phyloP scores from a whole-genome alignment of 1,140 invertebrate genomes.

The Ostrea denselamellosa region DNA sequence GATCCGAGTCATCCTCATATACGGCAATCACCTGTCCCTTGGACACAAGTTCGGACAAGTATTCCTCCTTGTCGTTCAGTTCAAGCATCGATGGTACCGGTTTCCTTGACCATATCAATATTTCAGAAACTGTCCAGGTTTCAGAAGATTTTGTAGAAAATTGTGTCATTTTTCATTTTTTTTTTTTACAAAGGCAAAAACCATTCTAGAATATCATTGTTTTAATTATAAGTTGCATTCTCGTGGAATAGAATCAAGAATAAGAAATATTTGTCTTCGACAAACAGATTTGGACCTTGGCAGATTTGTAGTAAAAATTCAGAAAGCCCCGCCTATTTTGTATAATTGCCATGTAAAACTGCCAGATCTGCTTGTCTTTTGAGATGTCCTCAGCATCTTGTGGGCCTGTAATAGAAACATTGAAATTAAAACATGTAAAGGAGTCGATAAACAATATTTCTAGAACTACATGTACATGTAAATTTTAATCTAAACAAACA shows the following conservation, averaged over 20 bases:
- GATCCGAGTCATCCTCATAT: too few relatives aligned
- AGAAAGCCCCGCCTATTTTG: slow-evolving; percentile 40
- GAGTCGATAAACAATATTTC: too few relatives aligned
- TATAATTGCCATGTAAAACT: slow-evolving; percentile 37
- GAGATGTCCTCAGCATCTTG: slow-evolving; percentile 49
- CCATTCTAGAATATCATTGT: not conserved
- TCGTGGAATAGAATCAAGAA: not conserved
- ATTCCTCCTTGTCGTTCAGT: not conserved
- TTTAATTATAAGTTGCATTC: not conserved
- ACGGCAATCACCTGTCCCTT: not conserved
- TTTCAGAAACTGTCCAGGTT: not conserved
- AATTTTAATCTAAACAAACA: too few relatives aligned
- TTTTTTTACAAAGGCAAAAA: not conserved
- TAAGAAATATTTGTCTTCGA: not conserved
- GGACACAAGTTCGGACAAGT: not conserved
- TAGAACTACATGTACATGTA: too few relatives aligned
- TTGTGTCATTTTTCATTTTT: not conserved
- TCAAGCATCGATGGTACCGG: not conserved
- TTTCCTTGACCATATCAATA: not conserved
- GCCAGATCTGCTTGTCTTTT: slow-evolving; percentile 44
- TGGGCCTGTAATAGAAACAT: not conserved
- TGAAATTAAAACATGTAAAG: too few relatives aligned
- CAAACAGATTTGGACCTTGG: not conserved
- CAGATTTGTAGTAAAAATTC: not conserved
- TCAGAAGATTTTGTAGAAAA: not conserved